phyloP scores from a whole-genome alignment of 2,113 vertebrate genomes.

The Psammodynastes pulverulentus region DNA sequence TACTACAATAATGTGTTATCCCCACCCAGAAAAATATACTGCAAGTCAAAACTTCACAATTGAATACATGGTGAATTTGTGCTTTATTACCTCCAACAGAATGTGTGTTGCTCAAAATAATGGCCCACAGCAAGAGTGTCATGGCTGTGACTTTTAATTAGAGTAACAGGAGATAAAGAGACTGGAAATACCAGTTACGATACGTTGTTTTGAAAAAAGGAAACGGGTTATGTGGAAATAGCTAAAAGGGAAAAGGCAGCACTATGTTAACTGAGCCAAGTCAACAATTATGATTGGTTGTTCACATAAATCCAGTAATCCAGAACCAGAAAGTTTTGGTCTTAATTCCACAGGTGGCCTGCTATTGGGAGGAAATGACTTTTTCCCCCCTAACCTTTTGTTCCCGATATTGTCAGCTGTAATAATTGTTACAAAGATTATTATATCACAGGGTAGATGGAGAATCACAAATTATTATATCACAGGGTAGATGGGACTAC shows the following conservation, averaged over 20 bases:
- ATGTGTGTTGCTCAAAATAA: neutral
- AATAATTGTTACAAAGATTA: neutral
- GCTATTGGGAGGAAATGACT: neutral
- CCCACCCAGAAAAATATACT: neutral
- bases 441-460: neutral
- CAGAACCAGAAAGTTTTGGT: neutral
- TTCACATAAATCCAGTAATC: neutral
- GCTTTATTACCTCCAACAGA: neutral
- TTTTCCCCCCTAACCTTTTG: neutral
- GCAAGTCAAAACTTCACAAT: slow-evolving; percentile 3
- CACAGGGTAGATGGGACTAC: neutral
- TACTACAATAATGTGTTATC: neutral
- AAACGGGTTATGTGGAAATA: neutral
- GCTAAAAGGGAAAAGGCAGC: neutral
- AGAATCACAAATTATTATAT: neutral
- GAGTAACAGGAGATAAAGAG: neutral
- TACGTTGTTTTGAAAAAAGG: neutral
- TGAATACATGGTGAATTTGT: neutral
- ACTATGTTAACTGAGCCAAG: neutral
- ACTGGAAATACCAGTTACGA: neutral
- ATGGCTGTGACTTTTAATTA: neutral
- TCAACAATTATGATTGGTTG: neutral
- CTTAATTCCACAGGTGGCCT: neutral
- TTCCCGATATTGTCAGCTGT: neutral
- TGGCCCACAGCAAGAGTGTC: neutral